Conservation (phyloP, 2,888 invertebrate species). For the Deroplatys truncata region DNA sequence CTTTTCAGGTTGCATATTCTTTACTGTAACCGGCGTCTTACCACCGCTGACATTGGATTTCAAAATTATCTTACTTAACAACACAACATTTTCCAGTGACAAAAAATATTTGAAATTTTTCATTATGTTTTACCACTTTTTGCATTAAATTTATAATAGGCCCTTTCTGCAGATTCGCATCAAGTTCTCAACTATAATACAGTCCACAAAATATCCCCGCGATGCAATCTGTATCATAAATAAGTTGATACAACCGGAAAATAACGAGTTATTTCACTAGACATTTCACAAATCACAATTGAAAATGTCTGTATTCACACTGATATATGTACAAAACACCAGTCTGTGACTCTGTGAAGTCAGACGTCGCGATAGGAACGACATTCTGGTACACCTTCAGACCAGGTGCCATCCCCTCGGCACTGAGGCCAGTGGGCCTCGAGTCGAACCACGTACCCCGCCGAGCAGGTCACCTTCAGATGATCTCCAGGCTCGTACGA, state of each 20-base stretch:
- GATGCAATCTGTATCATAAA: not conserved
- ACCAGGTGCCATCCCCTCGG: constrained; percentile 65
- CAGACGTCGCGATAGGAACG: constrained; percentile 25
- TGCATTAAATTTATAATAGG: not conserved
- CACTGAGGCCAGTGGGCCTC: constrained; percentile 56
- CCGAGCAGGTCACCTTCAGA: constrained; percentile 63
- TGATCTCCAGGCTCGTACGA: constrained; percentile 70
- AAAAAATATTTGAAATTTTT: not conserved
- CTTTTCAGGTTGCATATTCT: no score
- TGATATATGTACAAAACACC: not conserved
- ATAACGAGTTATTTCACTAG: not conserved
- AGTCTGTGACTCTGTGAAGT: not conserved
- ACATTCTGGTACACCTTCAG: constrained; percentile 62
- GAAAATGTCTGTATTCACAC: not conserved
- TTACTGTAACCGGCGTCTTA: no score
- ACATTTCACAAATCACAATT: not conserved
- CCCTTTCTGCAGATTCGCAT: not conserved
- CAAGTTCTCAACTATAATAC: not conserved
- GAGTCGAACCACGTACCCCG: constrained; percentile 60
- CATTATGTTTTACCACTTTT: not conserved
- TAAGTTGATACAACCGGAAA: not conserved
- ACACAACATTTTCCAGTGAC: not conserved
- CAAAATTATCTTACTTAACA: no score
- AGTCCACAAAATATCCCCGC: not conserved
- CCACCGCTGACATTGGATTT: no score